Percentiles rank a stretch among this genome's conserved stretches.
These are phyloP conservation scores for Leucoma salicis DNA, from an alignment of 2,888 invertebrate genomes.

Conservation along the genomic window DNA sequence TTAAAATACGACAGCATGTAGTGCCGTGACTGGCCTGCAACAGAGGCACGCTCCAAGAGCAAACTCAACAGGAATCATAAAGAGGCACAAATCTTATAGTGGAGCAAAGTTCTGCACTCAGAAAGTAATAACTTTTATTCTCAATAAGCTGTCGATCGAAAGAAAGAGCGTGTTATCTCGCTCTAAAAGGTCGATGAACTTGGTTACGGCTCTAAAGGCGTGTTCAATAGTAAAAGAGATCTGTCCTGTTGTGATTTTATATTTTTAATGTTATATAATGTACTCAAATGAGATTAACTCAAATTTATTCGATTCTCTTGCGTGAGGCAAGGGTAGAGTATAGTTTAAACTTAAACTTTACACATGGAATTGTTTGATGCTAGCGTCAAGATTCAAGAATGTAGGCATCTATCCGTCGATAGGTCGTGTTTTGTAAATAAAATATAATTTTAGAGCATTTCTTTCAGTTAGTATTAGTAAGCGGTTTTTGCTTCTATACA, in stretches of 20 bases:
- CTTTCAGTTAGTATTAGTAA: conserved; percentile 59
- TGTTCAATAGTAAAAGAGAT: conserved; percentile 57
- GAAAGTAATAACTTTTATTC: too few relatives aligned
- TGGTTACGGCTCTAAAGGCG: conserved; percentile 16
- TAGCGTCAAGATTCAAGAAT: conserved; percentile 49
- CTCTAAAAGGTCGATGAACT: neutral
- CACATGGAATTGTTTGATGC: conserved; percentile 48
- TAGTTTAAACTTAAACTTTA: conserved; percentile 38
- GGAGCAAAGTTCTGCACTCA: too few relatives aligned
- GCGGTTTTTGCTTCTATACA: conserved; percentile 65
- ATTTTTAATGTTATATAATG: conserved; percentile 56
- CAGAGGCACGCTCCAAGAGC: neutral
- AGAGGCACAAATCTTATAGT: too few relatives aligned
- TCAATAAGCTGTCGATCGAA: too few relatives aligned
- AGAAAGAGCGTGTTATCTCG: neutral
- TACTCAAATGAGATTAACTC: conserved; percentile 78
- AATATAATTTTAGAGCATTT: conserved; percentile 69
- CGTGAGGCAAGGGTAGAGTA: conserved; percentile 39
- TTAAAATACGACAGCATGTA: conserved; percentile 30
- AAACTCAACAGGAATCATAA: too few relatives aligned
- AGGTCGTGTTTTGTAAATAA: conserved; percentile 63
- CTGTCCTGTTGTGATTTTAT: conserved; percentile 74
- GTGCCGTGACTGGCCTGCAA: neutral
- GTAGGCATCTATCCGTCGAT: conserved; percentile 38
- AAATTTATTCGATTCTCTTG: conserved; percentile 46